Conservation (phyloP, 2,797 vertebrate genomes). For the Cyprinella venusta region DNA sequence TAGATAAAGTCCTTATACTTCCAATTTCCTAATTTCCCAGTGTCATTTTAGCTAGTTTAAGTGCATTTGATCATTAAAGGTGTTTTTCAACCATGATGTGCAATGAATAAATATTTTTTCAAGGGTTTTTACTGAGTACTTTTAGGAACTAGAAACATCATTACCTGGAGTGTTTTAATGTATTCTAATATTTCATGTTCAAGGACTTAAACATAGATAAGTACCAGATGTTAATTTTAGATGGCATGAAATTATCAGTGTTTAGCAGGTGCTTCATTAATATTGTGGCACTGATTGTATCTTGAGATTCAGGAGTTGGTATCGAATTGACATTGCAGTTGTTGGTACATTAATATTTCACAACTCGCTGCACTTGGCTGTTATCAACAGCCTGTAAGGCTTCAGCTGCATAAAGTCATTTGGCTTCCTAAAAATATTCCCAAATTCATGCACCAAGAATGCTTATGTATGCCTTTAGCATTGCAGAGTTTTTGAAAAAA, state of each 20-base stretch:
- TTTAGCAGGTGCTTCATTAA: slow-evolving; percentile 29
- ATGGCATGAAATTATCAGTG: slow-evolving; percentile 14
- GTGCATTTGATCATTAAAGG: background rate
- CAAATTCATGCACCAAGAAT: slow-evolving; percentile 12
- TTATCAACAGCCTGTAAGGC: slow-evolving; percentile 45
- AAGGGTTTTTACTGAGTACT: background rate
- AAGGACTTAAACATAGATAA: slow-evolving; percentile 29
- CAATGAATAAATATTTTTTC: background rate
- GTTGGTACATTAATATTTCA: slow-evolving; percentile 43
- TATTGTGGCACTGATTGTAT: slow-evolving; percentile 27
- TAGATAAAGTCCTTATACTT: background rate
- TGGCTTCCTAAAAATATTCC: slow-evolving; percentile 37
- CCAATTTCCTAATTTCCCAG: background rate
- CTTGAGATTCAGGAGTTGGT: slow-evolving; percentile 25
- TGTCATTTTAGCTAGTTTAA: background rate
- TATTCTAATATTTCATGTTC: background rate
- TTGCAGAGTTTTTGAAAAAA: slow-evolving; percentile 13
- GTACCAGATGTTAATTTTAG: slow-evolving; percentile 12
- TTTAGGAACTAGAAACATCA: background rate
- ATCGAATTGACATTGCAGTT: slow-evolving; percentile 40
- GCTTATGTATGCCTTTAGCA: background rate
- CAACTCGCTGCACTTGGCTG: slow-evolving; percentile 36
- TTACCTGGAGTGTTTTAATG: background rate
- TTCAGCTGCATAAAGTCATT: slow-evolving; percentile 43
- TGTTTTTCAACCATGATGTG: background rate